phyloP scores from a whole-genome alignment of 1,140 invertebrate species.

The Diprion similis region DNA sequence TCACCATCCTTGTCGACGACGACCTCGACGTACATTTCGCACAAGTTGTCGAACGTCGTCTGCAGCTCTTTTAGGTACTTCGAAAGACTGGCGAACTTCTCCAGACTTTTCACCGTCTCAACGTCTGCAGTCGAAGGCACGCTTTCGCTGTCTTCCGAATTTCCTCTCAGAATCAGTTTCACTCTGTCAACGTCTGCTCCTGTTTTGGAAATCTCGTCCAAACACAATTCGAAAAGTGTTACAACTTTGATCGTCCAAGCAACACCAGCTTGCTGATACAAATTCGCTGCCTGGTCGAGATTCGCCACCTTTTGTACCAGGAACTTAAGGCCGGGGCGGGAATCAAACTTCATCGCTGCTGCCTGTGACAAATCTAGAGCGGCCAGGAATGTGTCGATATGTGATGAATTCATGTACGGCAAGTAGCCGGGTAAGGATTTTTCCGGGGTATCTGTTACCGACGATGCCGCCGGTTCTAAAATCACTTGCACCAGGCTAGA shows the following conservation, averaged over 20 bases:
- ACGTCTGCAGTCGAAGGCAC: conserved; percentile 33
- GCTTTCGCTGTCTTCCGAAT: conserved; percentile 53
- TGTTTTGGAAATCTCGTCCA: conserved; percentile 58
- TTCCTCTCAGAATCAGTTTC: conserved; percentile 69
- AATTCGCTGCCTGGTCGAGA: conserved; percentile 85
- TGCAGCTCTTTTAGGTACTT: conserved; percentile 46
- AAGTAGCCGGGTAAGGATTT: conserved; percentile 31
- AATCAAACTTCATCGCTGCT: conserved; percentile 85
- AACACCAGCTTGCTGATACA: conserved; percentile 91
- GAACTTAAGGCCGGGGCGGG: conserved; percentile 89
- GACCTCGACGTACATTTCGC: conserved; percentile 70
- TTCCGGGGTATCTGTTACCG: conserved; percentile 58
- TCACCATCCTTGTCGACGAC: conserved; percentile 65
- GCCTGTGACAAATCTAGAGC: conserved; percentile 83
- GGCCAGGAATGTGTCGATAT: conserved; percentile 68
- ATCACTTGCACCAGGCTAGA: conserved; percentile 53
- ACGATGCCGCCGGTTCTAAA: conserved; percentile 60
- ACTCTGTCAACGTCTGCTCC: conserved; percentile 69
- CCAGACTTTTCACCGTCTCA: conserved; percentile 24
- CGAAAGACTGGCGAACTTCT: conserved; percentile 33
- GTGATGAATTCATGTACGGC: conserved; percentile 34
- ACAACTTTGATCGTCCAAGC: conserved; percentile 91
- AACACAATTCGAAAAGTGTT: conserved; percentile 77
- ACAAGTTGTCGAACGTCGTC: conserved; percentile 66
- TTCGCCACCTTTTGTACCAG: conserved; percentile 91